These are phyloP conservation scores for Nomada flava DNA, from an alignment of 2,888 invertebrate genomes.

Conservation along the genomic window DNA sequence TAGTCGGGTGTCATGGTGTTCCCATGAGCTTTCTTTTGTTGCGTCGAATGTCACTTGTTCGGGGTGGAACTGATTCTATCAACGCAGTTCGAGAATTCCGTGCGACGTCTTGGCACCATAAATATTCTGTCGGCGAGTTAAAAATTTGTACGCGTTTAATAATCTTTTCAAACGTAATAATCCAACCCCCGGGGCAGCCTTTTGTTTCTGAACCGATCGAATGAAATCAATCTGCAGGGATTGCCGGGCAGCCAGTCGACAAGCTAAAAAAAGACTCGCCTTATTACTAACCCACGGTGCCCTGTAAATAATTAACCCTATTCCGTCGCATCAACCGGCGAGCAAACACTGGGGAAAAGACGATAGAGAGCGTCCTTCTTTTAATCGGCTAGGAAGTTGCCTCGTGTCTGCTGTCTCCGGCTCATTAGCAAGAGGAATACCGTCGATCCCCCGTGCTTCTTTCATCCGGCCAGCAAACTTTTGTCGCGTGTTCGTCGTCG, in stretches of 20 bases:
- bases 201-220: too few relatives aligned
- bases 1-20: constrained; percentile 1
- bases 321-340: constrained; percentile 1
- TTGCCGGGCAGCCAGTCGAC: too few relatives aligned
- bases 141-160: too few relatives aligned
- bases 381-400: constrained; percentile 29
- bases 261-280: background rate
- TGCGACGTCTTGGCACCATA: background rate
- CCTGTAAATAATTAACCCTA: constrained; percentile 28
- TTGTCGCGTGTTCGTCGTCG: constrained; percentile 61
- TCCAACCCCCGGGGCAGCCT: too few relatives aligned
- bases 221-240: too few relatives aligned
- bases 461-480: constrained; percentile 20
- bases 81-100: background rate
- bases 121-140: too few relatives aligned
- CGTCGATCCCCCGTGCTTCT: constrained; percentile 3
- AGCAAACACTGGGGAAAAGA: constrained; percentile 1
- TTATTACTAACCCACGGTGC: background rate
- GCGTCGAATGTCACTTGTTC: background rate
- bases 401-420: constrained; percentile 29
- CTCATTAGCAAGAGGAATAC: constrained; percentile 52
- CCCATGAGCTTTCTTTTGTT: constrained; percentile 34
- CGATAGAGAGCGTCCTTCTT: constrained; percentile 18
- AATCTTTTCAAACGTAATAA: too few relatives aligned
- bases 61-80: background rate